Conservation (phyloP, 2,113 vertebrate species). For the Ivindomyrus marchei region DNA sequence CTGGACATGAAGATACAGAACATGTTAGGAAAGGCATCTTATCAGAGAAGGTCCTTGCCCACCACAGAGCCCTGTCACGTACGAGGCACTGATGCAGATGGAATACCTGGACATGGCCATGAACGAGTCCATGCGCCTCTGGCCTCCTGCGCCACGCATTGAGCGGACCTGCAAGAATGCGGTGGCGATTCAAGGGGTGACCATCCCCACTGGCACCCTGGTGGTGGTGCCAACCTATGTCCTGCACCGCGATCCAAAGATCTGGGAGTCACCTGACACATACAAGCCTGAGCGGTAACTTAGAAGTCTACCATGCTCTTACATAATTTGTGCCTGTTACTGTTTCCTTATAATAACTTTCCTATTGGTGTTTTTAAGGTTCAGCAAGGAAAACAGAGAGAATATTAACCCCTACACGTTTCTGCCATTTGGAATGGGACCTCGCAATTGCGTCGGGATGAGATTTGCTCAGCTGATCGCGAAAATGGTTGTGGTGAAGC, state of each 20-base stretch:
- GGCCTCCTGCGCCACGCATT: constrained; percentile 37
- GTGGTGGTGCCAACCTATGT: constrained; percentile 40
- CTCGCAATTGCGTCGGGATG: constrained; percentile 67
- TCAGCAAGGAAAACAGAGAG: constrained; percentile 58
- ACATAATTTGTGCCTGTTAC: neutral
- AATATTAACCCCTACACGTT: constrained; percentile 52
- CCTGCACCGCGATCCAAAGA: constrained; percentile 52
- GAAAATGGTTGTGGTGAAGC: constrained; percentile 47
- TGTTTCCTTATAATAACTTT: neutral
- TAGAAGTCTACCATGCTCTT: neutral
- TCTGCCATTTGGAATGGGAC: constrained; percentile 64
- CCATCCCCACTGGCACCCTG: constrained; percentile 45
- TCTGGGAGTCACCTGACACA: constrained; percentile 50
- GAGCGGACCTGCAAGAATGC: constrained; percentile 67
- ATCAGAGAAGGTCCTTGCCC: neutral
- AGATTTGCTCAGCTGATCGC: constrained; percentile 56
- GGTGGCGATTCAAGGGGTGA: constrained; percentile 56
- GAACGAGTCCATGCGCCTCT: constrained; percentile 64
- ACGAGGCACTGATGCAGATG: constrained; percentile 58
- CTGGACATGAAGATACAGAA: neutral
- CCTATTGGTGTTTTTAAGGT: constrained; percentile 43
- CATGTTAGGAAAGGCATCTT: neutral
- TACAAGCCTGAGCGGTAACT: constrained; percentile 53
- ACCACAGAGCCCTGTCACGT: constrained; percentile 51
- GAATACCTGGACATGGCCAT: constrained; percentile 76